Percentiles rank a stretch among this genome's conserved stretches.
Evolutionary conservation across 1,140 invertebrate genomes (phyloP).

Genomic region (Micrasema longulum): DNA sequence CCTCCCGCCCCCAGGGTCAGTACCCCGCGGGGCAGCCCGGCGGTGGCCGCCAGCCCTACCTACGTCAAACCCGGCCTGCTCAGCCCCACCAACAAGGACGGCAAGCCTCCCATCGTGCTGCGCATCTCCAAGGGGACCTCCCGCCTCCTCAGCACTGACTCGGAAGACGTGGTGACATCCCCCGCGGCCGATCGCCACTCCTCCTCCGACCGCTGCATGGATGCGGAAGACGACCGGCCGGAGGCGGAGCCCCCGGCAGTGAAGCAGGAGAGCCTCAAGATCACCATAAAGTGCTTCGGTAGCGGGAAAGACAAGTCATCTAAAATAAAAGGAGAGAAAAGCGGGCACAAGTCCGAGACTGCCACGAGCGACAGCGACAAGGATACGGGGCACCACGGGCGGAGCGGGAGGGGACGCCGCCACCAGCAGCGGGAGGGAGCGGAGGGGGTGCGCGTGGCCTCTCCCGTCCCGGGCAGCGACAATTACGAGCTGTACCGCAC

Average conservation of each 20-base stretch:
- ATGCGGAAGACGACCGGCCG: conserved; percentile 61
- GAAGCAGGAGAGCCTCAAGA: conserved; percentile 66
- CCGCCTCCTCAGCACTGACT: conserved; percentile 72
- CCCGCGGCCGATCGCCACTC: conserved; percentile 66
- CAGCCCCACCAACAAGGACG: conserved; percentile 57
- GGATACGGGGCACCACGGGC: conserved; percentile 53
- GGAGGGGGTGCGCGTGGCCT: conserved; percentile 62
- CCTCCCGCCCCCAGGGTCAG: conserved; percentile 55
- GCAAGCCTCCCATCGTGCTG: conserved; percentile 69
- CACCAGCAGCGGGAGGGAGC: conserved; percentile 59
- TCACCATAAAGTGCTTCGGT: conserved; percentile 67
- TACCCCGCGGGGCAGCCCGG: conserved; percentile 65
- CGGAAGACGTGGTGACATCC: conserved; percentile 69
- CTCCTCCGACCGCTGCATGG: conserved; percentile 57
- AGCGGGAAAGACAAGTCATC: conserved; percentile 65
- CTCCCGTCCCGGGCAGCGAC: conserved; percentile 67
- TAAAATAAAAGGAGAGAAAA: conserved; percentile 67
- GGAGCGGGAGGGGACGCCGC: conserved; percentile 46
- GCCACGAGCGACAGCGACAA: conserved; percentile 38
- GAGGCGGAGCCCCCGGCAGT: conserved; percentile 62
- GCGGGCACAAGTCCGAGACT: conserved; percentile 60
- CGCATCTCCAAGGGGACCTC: conserved; percentile 75
- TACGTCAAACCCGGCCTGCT: conserved; percentile 63
- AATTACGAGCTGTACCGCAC: conserved; percentile 67
- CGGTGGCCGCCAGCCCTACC: conserved; percentile 60